Evolutionary conservation across 2,797 vertebrate species (phyloP).

Genomic region (Sparus aurata): DNA sequence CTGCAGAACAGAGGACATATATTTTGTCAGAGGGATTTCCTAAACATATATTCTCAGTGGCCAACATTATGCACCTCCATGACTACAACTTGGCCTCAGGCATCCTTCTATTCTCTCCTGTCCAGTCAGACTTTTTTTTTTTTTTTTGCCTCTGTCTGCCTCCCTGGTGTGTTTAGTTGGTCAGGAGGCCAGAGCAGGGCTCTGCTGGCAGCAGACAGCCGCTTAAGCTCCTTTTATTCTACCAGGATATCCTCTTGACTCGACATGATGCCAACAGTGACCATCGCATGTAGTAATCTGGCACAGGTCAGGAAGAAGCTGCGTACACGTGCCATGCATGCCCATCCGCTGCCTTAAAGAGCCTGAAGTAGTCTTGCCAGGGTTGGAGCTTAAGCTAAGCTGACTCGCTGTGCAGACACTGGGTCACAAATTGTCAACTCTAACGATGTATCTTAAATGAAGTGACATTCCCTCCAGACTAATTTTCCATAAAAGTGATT

Average conservation of each 20-base stretch:
- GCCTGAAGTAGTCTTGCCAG: conserved; percentile 57
- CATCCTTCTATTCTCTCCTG: conserved; percentile 24
- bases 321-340: conserved; percentile 64
- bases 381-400: conserved; percentile 69
- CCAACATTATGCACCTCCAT: conserved; percentile 30
- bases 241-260: conserved; percentile 67
- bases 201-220: conserved; percentile 37
- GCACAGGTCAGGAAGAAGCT: conserved; percentile 68
- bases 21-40: conserved; percentile 31
- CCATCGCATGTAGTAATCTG: conserved; percentile 71
- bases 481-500: conserved; percentile 13
- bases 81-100: conserved; percentile 30
- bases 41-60: conserved; percentile 33
- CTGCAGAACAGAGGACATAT: conserved; percentile 18
- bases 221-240: conserved; percentile 63
- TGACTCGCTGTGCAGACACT: conserved; percentile 35
- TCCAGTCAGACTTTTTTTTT: conserved; percentile 7
- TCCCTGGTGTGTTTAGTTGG: conserved; percentile 54
- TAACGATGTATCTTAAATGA: conserved; percentile 8
- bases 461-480: not conserved
- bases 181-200: conserved; percentile 58
- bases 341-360: conserved; percentile 61
- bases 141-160: conserved; percentile 18
- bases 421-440: conserved; percentile 44
- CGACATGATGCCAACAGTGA: conserved; percentile 55